Evolutionary conservation across 2,888 invertebrate species (phyloP), one percentile per base, ranked within the genome.

Genomic region (Gisinianus flammeolus): DNA sequence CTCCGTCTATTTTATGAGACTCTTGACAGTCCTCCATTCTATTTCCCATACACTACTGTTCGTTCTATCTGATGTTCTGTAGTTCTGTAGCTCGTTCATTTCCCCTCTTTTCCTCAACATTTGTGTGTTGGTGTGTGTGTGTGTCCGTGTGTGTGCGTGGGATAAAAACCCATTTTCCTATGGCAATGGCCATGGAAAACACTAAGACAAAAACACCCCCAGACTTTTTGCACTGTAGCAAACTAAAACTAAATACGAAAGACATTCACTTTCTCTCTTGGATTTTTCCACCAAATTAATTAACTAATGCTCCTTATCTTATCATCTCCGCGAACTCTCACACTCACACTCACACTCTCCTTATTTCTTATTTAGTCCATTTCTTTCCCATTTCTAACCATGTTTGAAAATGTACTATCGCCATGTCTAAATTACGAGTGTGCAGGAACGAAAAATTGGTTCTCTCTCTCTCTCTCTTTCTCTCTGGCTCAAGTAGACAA

Each of bases 1-100:
- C 30, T 71, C 28, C 30, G 19, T 71, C 68, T 68, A 62, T 62
- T 28, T 71, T 71, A 71, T 58, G 71, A 71, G 54, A 16, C 70
- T 35, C 70, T 54, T 70, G 44, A 19, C 52, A 44, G 12, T 44
- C 69, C 12, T 35, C 69, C 3, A 44, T 44, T 16, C 19, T 2
- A 44, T 44, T 2, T 19, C 12, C 44, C 2, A 44, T 44, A 44
- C 8, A 44, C 44, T 44, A 44, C 44, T 35, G 19, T 44, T 1
- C 6, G 19, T 44, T 44, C 12, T 44, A 44, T 35, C 5, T 12
- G 35, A 35, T 35, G 12, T 12, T n/a, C n/a, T n/a, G n/a, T n/a
- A n/a, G n/a, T n/a, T n/a, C n/a, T n/a, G n/a, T n/a, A n/a, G n/a
- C n/a, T n/a, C n/a, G n/a, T n/a, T n/a, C n/a, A n/a, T n/a, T n/a